phyloP scores from a whole-genome alignment of 2,113 vertebrate genomes.

The Octodon degus region DNA sequence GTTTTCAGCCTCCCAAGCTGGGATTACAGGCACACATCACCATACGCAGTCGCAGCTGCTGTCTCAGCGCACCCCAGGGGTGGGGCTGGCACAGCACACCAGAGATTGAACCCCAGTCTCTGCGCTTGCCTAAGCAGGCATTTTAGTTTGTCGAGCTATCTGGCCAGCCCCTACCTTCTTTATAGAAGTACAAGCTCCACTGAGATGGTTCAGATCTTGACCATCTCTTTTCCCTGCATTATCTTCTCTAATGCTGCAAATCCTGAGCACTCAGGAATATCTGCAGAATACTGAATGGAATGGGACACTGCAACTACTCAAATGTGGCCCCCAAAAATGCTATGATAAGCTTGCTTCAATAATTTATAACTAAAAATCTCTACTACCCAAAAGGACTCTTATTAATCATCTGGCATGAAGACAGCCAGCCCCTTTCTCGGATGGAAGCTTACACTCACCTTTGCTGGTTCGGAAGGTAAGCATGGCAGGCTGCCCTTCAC shows the following conservation, averaged over 20 bases:
- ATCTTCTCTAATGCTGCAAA: neutral
- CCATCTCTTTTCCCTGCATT: neutral
- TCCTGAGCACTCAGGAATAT: neutral
- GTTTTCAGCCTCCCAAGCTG: too few species aligned
- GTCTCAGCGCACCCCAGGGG: too few species aligned
- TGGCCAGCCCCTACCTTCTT: neutral
- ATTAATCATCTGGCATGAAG: neutral
- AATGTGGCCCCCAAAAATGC: neutral
- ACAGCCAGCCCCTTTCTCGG: neutral
- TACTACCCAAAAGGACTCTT: neutral
- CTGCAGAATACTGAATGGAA: neutral
- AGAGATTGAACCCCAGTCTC: too few species aligned
- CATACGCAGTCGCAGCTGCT: too few species aligned
- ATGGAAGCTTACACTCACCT: slow-evolving; percentile 84
- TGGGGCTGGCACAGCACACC: too few species aligned
- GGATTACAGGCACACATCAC: too few species aligned
- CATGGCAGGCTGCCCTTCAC: slow-evolving; percentile 97
- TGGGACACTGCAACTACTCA: neutral
- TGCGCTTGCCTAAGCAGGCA: too few species aligned
- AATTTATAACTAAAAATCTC: neutral
- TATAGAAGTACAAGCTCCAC: neutral
- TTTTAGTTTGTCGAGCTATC: too few species aligned
- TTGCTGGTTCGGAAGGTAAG: slow-evolving; percentile 98
- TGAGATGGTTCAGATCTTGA: neutral
- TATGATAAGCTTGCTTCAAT: neutral